Evolutionary conservation across 2,797 vertebrate genomes (phyloP).

Genomic region (Prunella strophiata): DNA sequence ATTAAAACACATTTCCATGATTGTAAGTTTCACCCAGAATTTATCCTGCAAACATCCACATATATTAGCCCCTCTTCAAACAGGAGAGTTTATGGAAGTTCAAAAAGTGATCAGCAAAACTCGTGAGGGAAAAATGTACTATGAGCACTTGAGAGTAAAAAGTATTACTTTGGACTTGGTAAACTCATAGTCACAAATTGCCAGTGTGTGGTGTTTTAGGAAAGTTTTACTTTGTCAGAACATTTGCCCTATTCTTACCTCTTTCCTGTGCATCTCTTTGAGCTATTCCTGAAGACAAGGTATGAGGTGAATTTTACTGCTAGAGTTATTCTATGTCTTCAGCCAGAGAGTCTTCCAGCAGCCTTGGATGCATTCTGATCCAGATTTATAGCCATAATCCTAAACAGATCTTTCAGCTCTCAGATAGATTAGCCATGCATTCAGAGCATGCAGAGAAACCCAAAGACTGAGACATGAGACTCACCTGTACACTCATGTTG

Average conservation of each 20-base stretch:
- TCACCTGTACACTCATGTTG: slow-evolving; percentile 93
- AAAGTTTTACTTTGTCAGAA: background rate
- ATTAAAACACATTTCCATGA: background rate
- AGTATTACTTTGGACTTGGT: background rate
- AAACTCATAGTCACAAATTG: background rate
- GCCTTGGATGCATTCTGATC: background rate
- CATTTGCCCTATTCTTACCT: background rate
- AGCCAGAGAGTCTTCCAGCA: background rate
- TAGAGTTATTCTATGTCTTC: background rate
- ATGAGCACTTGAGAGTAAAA: background rate
- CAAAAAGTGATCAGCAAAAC: background rate
- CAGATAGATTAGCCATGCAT: background rate
- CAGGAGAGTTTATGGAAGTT: background rate
- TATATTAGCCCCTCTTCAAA: background rate
- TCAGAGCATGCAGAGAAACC: background rate
- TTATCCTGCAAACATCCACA: background rate
- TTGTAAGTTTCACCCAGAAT: background rate
- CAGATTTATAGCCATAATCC: background rate
- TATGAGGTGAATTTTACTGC: background rate
- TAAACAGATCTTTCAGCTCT: background rate
- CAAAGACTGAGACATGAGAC: background rate
- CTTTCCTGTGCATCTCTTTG: background rate
- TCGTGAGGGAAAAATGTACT: background rate
- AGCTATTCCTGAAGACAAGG: background rate
- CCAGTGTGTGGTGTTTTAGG: accelerated